Conservation (phyloP, 2,888 invertebrate genomes). For the Carcina quercana region DNA sequence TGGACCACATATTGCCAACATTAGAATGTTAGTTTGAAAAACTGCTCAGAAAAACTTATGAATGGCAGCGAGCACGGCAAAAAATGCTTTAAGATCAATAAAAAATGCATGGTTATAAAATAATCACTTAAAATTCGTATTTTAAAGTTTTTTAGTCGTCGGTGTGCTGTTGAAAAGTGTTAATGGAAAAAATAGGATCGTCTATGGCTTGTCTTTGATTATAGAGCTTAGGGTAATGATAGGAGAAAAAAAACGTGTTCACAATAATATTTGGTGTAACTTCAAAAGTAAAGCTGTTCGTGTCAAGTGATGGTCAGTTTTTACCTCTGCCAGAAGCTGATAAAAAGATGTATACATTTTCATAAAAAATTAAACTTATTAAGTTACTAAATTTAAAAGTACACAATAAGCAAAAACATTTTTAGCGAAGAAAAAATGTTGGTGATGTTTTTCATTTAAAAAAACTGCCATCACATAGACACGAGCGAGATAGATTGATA, state of each 20-base stretch:
- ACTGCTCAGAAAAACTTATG: conserved; percentile 21
- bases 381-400: no score
- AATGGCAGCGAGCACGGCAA: conserved; percentile 23
- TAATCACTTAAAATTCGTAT: conserved; percentile 23
- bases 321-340: no score
- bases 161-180: conserved; percentile 40
- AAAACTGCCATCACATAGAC: no score
- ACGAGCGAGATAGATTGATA: conserved; percentile 11
- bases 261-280: conserved; percentile 22
- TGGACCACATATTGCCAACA: conserved; percentile 58
- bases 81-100: conserved; percentile 24
- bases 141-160: conserved; percentile 34
- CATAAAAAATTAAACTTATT: no score
- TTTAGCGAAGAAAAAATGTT: no score
- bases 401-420: no score
- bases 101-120: conserved; percentile 19
- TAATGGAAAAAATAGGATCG: conserved; percentile 27
- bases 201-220: conserved; percentile 39
- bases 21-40: conserved; percentile 34
- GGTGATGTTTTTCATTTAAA: no score
- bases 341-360: no score
- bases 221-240: conserved; percentile 44
- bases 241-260: conserved; percentile 47
- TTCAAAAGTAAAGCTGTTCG: conserved; percentile 8
- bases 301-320: no score